A percentile compares a stretch with the other conserved stretches of the same genome.
These are phyloP conservation scores for Aratinga solstitialis DNA, from an alignment of 2,797 vertebrate genomes.

Conservation along the genomic window DNA sequence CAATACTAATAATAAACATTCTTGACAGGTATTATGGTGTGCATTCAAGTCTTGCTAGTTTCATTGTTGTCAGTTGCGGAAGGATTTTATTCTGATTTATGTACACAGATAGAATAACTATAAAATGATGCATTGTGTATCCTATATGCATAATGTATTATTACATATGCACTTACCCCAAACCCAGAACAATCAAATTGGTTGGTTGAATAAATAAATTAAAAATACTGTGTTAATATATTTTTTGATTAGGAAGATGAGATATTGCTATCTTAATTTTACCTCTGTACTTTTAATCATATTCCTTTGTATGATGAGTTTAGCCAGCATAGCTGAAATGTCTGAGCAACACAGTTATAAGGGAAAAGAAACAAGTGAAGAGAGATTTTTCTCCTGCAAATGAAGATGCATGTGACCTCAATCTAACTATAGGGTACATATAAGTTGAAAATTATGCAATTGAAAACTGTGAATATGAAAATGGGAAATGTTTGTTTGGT, in stretches of 20 bases:
- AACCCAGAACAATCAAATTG: background rate
- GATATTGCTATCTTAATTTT: background rate
- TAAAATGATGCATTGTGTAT: background rate
- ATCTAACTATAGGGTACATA: background rate
- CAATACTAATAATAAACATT: background rate
- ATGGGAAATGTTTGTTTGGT: fast-evolving
- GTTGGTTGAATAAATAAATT: background rate
- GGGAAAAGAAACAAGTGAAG: background rate
- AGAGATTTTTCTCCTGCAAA: background rate
- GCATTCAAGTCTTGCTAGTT: background rate
- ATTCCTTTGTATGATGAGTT: background rate
- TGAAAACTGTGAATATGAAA: background rate
- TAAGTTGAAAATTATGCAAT: background rate
- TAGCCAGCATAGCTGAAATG: background rate
- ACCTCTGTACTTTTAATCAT: background rate
- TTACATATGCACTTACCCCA: background rate
- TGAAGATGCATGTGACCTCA: background rate
- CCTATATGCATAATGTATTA: background rate
- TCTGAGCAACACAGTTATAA: background rate
- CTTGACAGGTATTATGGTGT: background rate
- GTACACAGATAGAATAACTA: background rate
- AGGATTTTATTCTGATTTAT: background rate
- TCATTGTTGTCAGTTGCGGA: background rate
- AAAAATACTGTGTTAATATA: background rate
- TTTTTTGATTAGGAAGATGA: background rate